Evolutionary conservation across 1,140 invertebrate species (phyloP), one percentile per base, ranked within the genome.

Genomic region (Leptopilina boulardi): DNA sequence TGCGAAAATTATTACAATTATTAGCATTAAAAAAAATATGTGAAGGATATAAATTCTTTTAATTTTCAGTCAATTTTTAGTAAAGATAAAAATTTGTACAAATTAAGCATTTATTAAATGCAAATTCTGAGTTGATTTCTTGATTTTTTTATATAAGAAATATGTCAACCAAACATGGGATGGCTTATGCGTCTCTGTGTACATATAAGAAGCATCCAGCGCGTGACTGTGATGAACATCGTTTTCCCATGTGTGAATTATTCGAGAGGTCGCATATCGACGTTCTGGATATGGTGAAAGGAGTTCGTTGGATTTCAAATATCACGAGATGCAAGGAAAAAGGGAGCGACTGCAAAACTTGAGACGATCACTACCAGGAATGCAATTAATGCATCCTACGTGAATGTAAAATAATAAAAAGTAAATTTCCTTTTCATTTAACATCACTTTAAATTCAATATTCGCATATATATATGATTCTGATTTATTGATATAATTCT

Each of bases 241-340:
- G 23, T 26, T 66, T 66, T 26, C 56, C 21, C 56, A 66, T 66
- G 56, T 66, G 56, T 66, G 21, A 66, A 66, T 66, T 66, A 66
- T 26, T 26, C 56, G 56, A 66, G 56, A 30, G 21, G 21, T 23
- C 21, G 15, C 26, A 51, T 38, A n/a, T 51, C 56, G 26, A 66
- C 56, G 26, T 66, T 66, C 56, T 66, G 23, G 23, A 66, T 26
- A 66, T 30, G 56, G 56, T 66, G 56, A 66, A 66, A 66, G 56
- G 56, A 66, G 56, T 66, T 66, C 23, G 56, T 30, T 66, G 56
- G 23, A 66, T 66, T 66, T 66, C 56, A 66, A 66, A 15, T 66
- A 66, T 66, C 21, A 66, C 26, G 56, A 26, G 11, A 66, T 26
- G 56, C 56, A 66, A 6, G 56, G 54, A 26, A 66, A 66, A 66